phyloP scores from a whole-genome alignment of 2,797 vertebrate genomes.

The Notolepis coatsorum region DNA sequence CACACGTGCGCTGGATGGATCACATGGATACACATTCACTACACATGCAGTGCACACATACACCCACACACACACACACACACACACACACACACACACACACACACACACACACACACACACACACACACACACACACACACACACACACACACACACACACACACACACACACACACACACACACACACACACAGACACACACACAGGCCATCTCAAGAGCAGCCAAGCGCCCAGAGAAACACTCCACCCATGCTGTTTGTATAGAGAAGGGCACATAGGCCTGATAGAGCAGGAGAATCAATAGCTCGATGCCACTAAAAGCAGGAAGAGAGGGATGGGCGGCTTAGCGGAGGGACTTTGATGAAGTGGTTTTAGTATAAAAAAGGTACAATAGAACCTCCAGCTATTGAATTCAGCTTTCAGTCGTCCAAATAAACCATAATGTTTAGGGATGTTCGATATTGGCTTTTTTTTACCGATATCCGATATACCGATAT shows the following conservation, averaged over 20 bases:
- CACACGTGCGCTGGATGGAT: too few species aligned
- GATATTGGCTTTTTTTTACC: too few species aligned
- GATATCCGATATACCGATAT: too few species aligned
- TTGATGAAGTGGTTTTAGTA: constrained; percentile 57
- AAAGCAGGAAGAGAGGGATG: constrained; percentile 30
- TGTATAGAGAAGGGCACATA: constrained; percentile 30
- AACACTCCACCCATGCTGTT: constrained; percentile 31
- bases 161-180: constrained; percentile 25
- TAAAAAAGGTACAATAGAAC: constrained; percentile 38
- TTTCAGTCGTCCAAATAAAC: not conserved
- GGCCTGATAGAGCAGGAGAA: constrained; percentile 49
- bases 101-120: constrained; percentile 7
- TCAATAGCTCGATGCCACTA: constrained; percentile 42
- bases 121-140: not conserved
- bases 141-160: constrained; percentile 2
- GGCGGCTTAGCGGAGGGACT: constrained; percentile 46
- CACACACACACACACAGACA: constrained; percentile 2
- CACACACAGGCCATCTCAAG: constrained; percentile 6
- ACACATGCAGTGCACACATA: too few species aligned
- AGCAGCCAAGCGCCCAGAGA: constrained; percentile 3
- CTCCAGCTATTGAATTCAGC: constrained; percentile 42
- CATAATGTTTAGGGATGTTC: too few species aligned
- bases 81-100: not conserved
- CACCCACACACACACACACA: not conserved
- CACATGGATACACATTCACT: too few species aligned